Conservation (phyloP, 1,140 invertebrate genomes). For the Idris sp. region DNA sequence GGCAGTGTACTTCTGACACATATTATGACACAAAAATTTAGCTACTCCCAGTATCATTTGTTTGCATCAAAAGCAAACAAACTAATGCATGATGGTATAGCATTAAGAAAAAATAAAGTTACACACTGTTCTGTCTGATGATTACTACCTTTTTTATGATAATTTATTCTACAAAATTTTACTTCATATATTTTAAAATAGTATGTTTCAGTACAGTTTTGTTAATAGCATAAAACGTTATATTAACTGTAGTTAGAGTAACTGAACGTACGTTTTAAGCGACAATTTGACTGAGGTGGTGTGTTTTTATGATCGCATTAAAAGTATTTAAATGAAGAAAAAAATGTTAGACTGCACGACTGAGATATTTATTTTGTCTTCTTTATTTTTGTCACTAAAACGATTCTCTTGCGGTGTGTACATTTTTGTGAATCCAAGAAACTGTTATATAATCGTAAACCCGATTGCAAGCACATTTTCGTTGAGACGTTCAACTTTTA, state of each 20-base stretch:
- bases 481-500: slow-evolving; percentile 54
- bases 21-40: neutral
- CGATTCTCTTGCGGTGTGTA: slow-evolving; percentile 42
- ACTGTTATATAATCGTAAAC: slow-evolving; percentile 55
- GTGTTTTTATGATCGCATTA: slow-evolving; percentile 53
- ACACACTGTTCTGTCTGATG: no score
- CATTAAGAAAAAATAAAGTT: no score
- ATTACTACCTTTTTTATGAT: no score
- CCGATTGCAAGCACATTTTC: slow-evolving; percentile 50
- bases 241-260: slow-evolving; percentile 25
- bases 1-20: neutral
- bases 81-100: no score
- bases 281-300: slow-evolving; percentile 43
- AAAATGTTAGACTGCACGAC: slow-evolving; percentile 31
- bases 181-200: no score
- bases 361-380: slow-evolving; percentile 50
- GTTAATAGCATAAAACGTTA: slow-evolving; percentile 31
- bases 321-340: slow-evolving; percentile 38
- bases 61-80: no score
- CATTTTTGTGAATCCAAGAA: slow-evolving; percentile 50
- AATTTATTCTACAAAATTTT: no score
- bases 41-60: neutral
- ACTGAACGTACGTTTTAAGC: slow-evolving; percentile 35
- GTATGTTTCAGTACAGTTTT: slow-evolving; percentile 13
- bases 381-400: no score